Evolutionary conservation across 2,888 invertebrate genomes (phyloP).

Genomic region (Sinotaia quadrata): DNA sequence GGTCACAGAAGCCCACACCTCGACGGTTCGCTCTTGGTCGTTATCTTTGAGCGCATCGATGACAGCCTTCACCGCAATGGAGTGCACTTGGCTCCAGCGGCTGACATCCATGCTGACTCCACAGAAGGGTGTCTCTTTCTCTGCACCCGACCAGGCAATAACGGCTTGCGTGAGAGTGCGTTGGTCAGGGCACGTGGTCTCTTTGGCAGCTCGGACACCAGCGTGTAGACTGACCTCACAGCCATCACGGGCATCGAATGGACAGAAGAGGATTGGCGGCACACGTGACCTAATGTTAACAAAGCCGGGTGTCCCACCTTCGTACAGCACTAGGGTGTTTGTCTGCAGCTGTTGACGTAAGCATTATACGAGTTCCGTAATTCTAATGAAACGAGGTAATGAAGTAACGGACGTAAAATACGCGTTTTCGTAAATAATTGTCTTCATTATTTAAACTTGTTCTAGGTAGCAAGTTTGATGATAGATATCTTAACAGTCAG

Average conservation of each 20-base stretch:
- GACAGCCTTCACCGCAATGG: constrained; percentile 40
- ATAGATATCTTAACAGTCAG: too few relatives aligned
- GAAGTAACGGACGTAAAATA: too few relatives aligned
- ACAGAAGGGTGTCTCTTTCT: constrained; percentile 38
- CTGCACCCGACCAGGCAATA: constrained; percentile 24
- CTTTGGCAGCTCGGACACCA: constrained; percentile 36
- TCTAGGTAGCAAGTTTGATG: too few relatives aligned
- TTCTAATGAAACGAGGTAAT: too few relatives aligned
- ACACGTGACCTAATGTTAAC: constrained; percentile 32
- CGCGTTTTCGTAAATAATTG: too few relatives aligned
- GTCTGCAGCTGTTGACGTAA: constrained; percentile 27
- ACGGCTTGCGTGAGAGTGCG: constrained; percentile 37
- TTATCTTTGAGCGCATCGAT: constrained; percentile 46
- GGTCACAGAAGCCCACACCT: constrained; percentile 31
- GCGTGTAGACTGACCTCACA: constrained; percentile 41
- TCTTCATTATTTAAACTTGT: too few relatives aligned
- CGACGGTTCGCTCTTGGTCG: constrained; percentile 41
- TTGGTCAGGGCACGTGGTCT: constrained; percentile 42
- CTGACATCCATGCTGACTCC: constrained; percentile 24
- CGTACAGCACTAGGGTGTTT: constrained; percentile 30
- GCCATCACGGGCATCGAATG: constrained; percentile 20
- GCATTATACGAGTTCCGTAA: too few relatives aligned
- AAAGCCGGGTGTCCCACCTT: constrained; percentile 32
- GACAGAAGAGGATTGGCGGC: constrained; percentile 42
- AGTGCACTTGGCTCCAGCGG: constrained; percentile 25